A percentile compares a stretch with the other conserved stretches of the same genome.
These are phyloP conservation scores for Dasysyrphus tricinctus DNA, from an alignment of 2,888 invertebrate species.

Conservation along the genomic window DNA sequence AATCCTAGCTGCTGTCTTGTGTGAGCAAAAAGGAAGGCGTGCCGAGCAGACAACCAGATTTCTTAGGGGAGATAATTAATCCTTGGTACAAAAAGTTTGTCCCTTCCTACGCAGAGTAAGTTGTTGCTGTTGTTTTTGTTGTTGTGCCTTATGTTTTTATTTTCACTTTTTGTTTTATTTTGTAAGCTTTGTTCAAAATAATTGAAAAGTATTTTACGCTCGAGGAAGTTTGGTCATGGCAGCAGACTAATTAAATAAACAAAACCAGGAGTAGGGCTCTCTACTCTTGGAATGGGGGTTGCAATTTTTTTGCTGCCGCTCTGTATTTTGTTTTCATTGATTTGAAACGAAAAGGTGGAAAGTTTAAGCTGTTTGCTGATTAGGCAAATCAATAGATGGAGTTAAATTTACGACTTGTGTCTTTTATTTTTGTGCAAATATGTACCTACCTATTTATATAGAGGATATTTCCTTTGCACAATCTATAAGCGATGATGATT, in stretches of 20 bases:
- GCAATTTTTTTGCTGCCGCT: not conserved
- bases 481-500: conserved; percentile 42
- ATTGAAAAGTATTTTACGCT: conserved; percentile 73
- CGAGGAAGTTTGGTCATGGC: conserved; percentile 72
- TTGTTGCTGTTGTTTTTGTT: conserved; percentile 46
- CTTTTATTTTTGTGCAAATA: conserved; percentile 35
- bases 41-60: conserved; percentile 47
- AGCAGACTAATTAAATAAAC: conserved; percentile 75
- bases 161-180: conserved; percentile 2
- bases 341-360: conserved; percentile 62
- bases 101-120: not conserved
- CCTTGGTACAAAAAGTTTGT: conserved; percentile 66
- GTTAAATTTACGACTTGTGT: conserved; percentile 22
- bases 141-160: not conserved
- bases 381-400: conserved; percentile 58
- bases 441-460: conserved; percentile 1
- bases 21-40: conserved; percentile 18
- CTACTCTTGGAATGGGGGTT: not conserved
- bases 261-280: conserved; percentile 31
- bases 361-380: conserved; percentile 72
- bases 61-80: conserved; percentile 72
- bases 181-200: conserved; percentile 52
- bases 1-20: not conserved
- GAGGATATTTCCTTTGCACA: conserved; percentile 32
- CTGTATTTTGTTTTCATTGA: conserved; percentile 45